These are phyloP conservation scores for Hydrotaea cyrtoneurina DNA, from an alignment of 2,888 invertebrate species.

Conservation along the genomic window DNA sequence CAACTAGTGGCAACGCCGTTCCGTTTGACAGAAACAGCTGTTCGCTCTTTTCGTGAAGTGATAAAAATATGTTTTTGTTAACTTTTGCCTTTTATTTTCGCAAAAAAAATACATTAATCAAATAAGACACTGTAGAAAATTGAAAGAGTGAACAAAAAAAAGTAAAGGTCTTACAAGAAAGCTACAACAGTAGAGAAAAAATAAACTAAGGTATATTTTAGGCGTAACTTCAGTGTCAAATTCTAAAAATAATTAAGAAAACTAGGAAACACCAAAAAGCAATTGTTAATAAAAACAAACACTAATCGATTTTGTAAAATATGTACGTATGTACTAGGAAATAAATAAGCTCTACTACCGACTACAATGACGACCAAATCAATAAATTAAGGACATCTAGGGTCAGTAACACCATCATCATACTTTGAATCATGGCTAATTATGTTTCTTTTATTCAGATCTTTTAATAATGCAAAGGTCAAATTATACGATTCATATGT, in stretches of 20 bases:
- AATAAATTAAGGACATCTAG: conserved; percentile 17
- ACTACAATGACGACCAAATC: neutral
- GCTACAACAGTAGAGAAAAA: neutral
- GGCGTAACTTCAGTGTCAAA: conserved; percentile 32
- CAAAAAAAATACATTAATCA: neutral
- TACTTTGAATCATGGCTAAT: neutral
- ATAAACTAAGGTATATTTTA: neutral
- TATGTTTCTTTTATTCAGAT: conserved; percentile 40
- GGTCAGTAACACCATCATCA: neutral
- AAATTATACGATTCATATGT: conserved; percentile 41
- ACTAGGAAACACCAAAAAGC: neutral
- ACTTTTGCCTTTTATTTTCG: neutral
- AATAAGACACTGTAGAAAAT: neutral
- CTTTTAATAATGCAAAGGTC: conserved; percentile 56
- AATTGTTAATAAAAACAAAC: conserved; percentile 8
- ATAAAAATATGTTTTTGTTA: conserved; percentile 14
- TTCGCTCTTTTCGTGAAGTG: conserved; percentile 11
- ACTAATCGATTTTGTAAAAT: neutral
- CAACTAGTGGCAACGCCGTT: neutral
- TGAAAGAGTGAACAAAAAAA: neutral
- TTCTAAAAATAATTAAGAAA: neutral
- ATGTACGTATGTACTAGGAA: too few relatives aligned
- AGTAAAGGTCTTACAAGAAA: neutral
- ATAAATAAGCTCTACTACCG: neutral
- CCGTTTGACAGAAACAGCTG: neutral